Evolutionary conservation across 2,888 invertebrate species (phyloP).

Genomic region (Orthonevra nobilis): DNA sequence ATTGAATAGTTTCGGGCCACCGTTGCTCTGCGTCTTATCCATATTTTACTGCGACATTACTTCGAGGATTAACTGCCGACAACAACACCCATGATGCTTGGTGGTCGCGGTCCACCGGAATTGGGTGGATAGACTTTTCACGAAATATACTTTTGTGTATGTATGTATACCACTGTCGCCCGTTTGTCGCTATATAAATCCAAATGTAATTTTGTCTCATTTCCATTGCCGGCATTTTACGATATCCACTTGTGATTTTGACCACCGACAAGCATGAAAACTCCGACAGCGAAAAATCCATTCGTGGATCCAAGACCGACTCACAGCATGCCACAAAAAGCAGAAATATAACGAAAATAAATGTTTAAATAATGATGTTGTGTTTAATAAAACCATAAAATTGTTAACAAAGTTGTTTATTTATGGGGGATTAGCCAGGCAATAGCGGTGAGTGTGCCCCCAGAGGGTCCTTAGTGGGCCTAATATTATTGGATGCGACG

Average conservation of each 20-base stretch:
- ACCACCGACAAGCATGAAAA: conserved; percentile 57
- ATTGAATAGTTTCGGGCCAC: conserved; percentile 22
- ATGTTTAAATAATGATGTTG: conserved; percentile 70
- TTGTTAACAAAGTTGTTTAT: conserved; percentile 71
- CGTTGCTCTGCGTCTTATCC: conserved; percentile 42
- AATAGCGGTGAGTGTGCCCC: conserved; percentile 2
- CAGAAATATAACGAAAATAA: conserved; percentile 63
- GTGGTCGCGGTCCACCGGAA: no score
- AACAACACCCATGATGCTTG: conserved; percentile 36
- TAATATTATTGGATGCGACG: no score
- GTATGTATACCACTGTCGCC: no score
- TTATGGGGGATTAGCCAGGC: conserved; percentile 63
- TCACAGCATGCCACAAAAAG: conserved; percentile 46
- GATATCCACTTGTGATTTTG: conserved; percentile 64
- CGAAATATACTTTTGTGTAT: no score
- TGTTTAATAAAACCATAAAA: conserved; percentile 70
- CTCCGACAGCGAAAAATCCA: conserved; percentile 51
- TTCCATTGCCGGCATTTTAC: conserved; percentile 51
- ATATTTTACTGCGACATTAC: conserved; percentile 54
- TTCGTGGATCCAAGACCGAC: conserved; percentile 12
- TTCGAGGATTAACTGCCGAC: conserved; percentile 49
- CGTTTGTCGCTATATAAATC: conserved; percentile 21
- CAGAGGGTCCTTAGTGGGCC: conserved; percentile 30
- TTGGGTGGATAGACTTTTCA: no score
- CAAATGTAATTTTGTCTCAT: conserved; percentile 55